Conservation (phyloP, 2,797 vertebrate species). For the Oophaga sylvatica region DNA sequence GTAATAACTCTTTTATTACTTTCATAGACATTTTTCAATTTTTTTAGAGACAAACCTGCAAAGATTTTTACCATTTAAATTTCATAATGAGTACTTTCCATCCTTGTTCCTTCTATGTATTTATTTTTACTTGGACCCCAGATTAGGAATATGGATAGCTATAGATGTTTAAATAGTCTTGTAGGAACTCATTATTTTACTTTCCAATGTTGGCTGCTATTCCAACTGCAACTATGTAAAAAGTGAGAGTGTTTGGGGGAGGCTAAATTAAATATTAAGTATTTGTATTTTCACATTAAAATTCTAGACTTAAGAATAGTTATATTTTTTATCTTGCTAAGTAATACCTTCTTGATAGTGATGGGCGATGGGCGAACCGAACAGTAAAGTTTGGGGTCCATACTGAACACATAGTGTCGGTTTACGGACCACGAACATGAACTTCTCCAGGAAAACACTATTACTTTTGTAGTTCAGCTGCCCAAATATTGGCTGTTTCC, state of each 20-base stretch:
- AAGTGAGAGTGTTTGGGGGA: background rate
- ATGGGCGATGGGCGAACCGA: too few species aligned
- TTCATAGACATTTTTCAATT: background rate
- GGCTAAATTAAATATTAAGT: background rate
- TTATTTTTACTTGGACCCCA: background rate
- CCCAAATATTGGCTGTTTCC: too few species aligned
- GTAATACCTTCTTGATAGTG: background rate
- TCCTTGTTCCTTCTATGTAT: background rate
- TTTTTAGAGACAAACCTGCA: background rate
- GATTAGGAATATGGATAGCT: background rate
- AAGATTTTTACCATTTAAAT: background rate
- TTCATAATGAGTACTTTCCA: background rate
- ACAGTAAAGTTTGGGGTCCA: too few species aligned
- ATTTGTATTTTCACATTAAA: background rate
- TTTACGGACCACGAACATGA: too few species aligned
- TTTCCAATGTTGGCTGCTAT: background rate
- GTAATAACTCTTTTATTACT: background rate
- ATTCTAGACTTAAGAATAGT: background rate
- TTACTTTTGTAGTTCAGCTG: too few species aligned
- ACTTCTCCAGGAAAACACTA: too few species aligned
- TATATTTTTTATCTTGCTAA: background rate
- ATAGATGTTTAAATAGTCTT: background rate
- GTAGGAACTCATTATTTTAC: background rate
- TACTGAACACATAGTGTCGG: too few species aligned
- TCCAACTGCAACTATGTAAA: background rate